These are phyloP conservation scores for Nephotettix cincticeps DNA, from an alignment of 1,140 invertebrate genomes.

Conservation along the genomic window DNA sequence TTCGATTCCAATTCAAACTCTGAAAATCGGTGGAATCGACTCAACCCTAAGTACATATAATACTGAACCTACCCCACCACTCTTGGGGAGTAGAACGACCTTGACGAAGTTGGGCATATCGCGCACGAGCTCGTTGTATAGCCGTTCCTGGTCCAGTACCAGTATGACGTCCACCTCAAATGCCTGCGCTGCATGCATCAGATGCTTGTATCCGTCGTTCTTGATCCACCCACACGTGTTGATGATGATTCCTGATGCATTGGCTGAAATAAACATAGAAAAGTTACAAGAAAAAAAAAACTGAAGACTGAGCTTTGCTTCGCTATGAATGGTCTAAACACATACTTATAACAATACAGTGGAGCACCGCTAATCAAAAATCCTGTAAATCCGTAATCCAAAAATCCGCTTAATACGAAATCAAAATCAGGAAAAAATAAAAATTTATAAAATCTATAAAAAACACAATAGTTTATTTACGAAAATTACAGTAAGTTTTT, in stretches of 20 bases:
- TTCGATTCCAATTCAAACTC: not conserved
- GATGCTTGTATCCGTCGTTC: conserved; percentile 78
- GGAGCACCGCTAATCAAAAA: too few species aligned
- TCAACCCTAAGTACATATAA: conserved; percentile 1
- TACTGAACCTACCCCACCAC: conserved; percentile 78
- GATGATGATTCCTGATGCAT: conserved; percentile 91
- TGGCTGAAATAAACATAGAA: conserved; percentile 56
- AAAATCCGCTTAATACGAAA: too few species aligned
- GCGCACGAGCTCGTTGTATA: conserved; percentile 91
- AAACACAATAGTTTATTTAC: too few species aligned
- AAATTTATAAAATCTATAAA: too few species aligned
- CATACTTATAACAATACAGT: too few species aligned
- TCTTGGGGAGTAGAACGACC: conserved; percentile 93
- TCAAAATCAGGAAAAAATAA: too few species aligned
- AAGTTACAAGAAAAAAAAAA: too few species aligned
- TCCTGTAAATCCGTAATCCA: too few species aligned
- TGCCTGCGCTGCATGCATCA: conserved; percentile 83
- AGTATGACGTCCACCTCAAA: conserved; percentile 96
- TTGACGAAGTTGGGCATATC: conserved; percentile 93
- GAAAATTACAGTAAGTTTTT: too few species aligned
- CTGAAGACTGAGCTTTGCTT: too few species aligned
- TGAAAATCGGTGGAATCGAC: too few species aligned
- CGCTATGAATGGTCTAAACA: too few species aligned
- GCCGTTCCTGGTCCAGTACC: conserved; percentile 93
- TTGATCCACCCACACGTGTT: conserved; percentile 99